These are phyloP conservation scores for Alcedo quadribrachys DNA, from an alignment of 2,797 vertebrate species.

Conservation along the genomic window DNA sequence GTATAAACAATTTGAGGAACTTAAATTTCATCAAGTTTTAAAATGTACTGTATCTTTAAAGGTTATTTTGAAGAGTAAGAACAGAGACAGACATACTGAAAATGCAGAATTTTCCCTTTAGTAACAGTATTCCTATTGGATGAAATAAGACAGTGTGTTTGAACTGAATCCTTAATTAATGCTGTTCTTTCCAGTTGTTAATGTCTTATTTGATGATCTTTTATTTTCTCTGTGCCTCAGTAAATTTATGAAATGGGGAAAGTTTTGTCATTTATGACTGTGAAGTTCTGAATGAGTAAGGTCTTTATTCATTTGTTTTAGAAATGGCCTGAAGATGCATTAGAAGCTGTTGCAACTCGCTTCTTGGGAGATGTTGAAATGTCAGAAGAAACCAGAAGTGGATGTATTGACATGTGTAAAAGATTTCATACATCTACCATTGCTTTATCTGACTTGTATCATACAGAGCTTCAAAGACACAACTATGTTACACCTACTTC, in stretches of 20 bases:
- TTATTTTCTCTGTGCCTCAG: background rate
- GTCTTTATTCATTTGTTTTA: constrained; percentile 48
- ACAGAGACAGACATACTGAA: background rate
- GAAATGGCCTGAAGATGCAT: constrained; percentile 91
- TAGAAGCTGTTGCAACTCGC: constrained; percentile 90
- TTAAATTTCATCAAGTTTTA: background rate
- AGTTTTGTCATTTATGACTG: background rate
- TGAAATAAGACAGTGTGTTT: background rate
- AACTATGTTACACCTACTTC: constrained; percentile 95
- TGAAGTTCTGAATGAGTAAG: background rate
- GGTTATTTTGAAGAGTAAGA: background rate
- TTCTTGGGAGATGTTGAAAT: constrained; percentile 91
- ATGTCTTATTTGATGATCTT: background rate
- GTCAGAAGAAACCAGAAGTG: constrained; percentile 80
- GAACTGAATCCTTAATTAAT: background rate
- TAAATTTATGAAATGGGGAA: background rate
- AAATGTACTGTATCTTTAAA: background rate
- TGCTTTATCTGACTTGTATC: constrained; percentile 81
- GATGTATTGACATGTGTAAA: constrained; percentile 92
- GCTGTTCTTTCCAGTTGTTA: background rate
- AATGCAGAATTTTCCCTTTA: background rate
- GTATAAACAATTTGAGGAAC: background rate
- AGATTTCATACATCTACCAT: constrained; percentile 90
- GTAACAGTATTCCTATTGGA: background rate
- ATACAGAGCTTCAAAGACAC: constrained; percentile 84